Evolutionary conservation across 23 tunicate genomes (phyloP).

Genomic region (Styela plicata): DNA sequence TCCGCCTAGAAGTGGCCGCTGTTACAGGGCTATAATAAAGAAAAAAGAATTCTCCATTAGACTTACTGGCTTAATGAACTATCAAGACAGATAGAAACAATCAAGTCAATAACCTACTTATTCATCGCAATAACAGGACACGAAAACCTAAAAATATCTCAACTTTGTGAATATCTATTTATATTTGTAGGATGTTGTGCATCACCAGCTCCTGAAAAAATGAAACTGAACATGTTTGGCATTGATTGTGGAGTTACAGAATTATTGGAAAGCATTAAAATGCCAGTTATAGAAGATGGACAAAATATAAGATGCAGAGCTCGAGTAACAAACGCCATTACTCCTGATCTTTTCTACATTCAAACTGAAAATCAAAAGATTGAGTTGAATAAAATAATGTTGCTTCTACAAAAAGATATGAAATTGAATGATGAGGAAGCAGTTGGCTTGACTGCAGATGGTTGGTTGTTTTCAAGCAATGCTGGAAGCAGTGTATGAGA

Average conservation of each 20-base stretch:
- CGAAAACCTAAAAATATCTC: too few relatives aligned
- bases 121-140: too few relatives aligned
- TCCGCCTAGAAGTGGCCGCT: too few relatives aligned
- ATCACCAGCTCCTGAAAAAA: not conserved
- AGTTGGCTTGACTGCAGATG: not conserved
- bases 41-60: too few relatives aligned
- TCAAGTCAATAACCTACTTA: too few relatives aligned
- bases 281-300: not conserved
- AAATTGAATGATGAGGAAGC: too few relatives aligned
- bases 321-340: conserved; percentile 26
- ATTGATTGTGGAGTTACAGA: not conserved
- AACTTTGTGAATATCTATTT: too few relatives aligned
- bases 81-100: too few relatives aligned
- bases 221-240: not conserved
- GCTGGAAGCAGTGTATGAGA: too few relatives aligned
- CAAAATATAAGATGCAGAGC: not conserved
- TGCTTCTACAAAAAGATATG: conserved; percentile 31
- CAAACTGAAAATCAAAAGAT: conserved; percentile 39
- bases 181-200: not conserved
- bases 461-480: not conserved
- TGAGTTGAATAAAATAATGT: conserved; percentile 33
- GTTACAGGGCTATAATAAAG: too few relatives aligned
- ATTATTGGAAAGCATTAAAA: not conserved
- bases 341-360: conserved; percentile 45
- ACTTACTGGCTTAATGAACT: too few relatives aligned